Evolutionary conservation across 1,140 invertebrate genomes (phyloP), one percentile per base, ranked within the genome.

Genomic region (Panagrolaimus sp.): DNA sequence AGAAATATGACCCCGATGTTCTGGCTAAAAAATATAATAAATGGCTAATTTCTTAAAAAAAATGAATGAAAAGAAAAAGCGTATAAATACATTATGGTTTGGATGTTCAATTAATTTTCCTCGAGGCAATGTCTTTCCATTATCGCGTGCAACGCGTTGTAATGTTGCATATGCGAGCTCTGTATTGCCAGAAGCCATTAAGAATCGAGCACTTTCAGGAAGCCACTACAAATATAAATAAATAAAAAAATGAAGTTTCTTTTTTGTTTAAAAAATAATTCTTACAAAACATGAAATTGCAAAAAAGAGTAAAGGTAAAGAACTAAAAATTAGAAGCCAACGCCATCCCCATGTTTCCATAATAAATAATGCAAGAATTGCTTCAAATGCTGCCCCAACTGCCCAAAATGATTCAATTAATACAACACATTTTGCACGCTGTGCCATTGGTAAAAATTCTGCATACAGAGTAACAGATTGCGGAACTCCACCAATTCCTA

Each of bases 331-430:
- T 25, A 96, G 86, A 14, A 96, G 87, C 89, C 92, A 94, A 80
- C 91, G 87, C 88, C 93, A 94, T 31, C 92, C 93, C 68, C 92
- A 87, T 9, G 89, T 90, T 7, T 92, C 92, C 90, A 96, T 96
- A 38, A 96, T 88, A 27, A 92, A 87, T 63, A 96, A 85, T 23
- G 93, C 93, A 66, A 96, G 84, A 23, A 92, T 87, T 23, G 95
- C 70, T 57, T 81, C 79, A 47, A 81, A 82, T 38, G 73, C 76
- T 9, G 92, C 92, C 51, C 93, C 93, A 48, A 96, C 86, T 1
- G 92, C 92, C 92, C 93, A 96, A 84, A 96, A 96, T 86, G 92
- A 92, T 91, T 96, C 93, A 68, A 96, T 87, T 72, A 96, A 86
- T 53, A 96, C 91, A 44, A 96, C 91, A 88, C 92, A 95, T 85